Evolutionary conservation across 2,888 invertebrate species (phyloP).

Genomic region (Phymatocera aterrima): DNA sequence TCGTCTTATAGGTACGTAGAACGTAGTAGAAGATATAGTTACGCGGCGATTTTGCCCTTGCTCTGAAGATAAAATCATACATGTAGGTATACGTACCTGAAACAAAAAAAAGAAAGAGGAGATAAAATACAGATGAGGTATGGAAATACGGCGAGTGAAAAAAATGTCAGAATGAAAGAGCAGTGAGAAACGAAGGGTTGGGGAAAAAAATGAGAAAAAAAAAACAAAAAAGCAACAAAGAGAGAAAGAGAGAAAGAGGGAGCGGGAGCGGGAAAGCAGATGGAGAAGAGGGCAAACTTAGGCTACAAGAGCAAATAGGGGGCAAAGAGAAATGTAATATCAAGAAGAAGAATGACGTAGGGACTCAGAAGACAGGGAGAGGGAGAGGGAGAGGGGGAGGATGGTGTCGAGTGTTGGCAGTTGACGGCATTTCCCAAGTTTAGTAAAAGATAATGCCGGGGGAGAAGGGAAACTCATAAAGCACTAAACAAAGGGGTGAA

Average conservation of each 20-base stretch:
- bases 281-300: not conserved
- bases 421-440: not conserved
- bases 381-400: not conserved
- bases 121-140: not conserved
- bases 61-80: not conserved
- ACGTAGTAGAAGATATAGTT: too few species aligned
- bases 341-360: slow-evolving; percentile 43
- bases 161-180: too few species aligned
- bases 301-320: not conserved
- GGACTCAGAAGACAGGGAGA: slow-evolving; percentile 31
- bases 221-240: not conserved
- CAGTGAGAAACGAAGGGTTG: too few species aligned
- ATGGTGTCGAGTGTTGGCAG: not conserved
- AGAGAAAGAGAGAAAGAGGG: not conserved
- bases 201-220: not conserved
- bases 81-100: slow-evolving; percentile 56
- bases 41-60: too few species aligned
- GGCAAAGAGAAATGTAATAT: not conserved
- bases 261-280: not conserved
- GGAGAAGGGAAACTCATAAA: slow-evolving; percentile 38
- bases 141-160: too few species aligned
- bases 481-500: slow-evolving; percentile 38
- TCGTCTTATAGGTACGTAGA: too few species aligned
- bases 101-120: slow-evolving; percentile 50
- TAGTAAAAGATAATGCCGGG: slow-evolving; percentile 18